Conservation (phyloP, 23 tunicate species). For the Diplosoma virens region DNA sequence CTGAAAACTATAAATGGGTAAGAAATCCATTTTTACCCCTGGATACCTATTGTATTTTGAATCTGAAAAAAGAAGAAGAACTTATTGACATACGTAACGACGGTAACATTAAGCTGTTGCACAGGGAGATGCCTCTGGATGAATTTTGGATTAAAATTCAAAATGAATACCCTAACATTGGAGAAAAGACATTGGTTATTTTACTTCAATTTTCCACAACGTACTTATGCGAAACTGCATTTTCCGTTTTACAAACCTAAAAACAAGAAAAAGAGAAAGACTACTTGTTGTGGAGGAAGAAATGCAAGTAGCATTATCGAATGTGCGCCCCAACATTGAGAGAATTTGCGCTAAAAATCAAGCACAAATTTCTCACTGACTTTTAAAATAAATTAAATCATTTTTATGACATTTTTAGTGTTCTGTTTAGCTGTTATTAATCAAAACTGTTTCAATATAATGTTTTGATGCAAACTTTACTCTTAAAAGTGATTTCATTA, state of each 20-base stretch:
- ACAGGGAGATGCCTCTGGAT: slow-evolving; percentile 1
- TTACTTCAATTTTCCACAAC: slow-evolving; percentile 35
- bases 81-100: no score
- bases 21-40: no score
- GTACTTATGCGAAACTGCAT: slow-evolving; percentile 14
- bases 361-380: slow-evolving; percentile 31
- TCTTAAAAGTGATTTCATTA: background rate
- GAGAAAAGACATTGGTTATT: slow-evolving; percentile 23
- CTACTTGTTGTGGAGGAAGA: slow-evolving; percentile 30
- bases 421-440: slow-evolving; percentile 12
- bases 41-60: no score
- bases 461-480: slow-evolving; percentile 18
- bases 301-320: slow-evolving; percentile 30
- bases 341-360: slow-evolving; percentile 34
- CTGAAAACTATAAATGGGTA: no score
- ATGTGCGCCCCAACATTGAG: slow-evolving; percentile 30
- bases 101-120: no score
- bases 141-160: slow-evolving; percentile 25
- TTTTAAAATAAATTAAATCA: slow-evolving; percentile 20
- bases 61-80: no score
- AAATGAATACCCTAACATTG: slow-evolving; percentile 26
- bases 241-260: slow-evolving; percentile 35
- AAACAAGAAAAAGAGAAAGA: slow-evolving; percentile 26
- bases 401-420: slow-evolving; percentile 12
- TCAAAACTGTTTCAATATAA: slow-evolving; percentile 13